These are phyloP conservation scores for Virgularia gustaviana DNA, from an alignment of 92 coral and sea anemone genomes.

Conservation along the genomic window DNA sequence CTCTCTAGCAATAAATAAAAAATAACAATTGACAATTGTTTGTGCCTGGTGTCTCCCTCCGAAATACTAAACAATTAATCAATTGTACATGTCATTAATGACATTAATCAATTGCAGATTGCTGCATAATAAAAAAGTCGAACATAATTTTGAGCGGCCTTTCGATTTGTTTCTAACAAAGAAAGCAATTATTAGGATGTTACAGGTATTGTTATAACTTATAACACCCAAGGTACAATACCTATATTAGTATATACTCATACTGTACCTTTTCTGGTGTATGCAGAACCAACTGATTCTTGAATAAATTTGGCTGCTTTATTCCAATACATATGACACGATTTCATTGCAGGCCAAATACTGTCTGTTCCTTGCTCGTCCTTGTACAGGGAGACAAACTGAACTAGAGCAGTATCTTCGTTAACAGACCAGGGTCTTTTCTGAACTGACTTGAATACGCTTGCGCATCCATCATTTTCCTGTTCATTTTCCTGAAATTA, in stretches of 20 bases:
- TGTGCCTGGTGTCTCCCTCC: too few species aligned
- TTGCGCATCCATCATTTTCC: background rate
- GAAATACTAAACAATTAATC: too few species aligned
- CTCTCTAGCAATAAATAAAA: slow-evolving; percentile 12
- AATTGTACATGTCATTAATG: too few species aligned
- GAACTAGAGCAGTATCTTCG: slow-evolving; percentile 46
- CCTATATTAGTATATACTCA: too few species aligned
- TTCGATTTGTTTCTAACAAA: too few species aligned
- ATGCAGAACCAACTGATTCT: background rate
- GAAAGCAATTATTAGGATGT: background rate
- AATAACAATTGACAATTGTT: too few species aligned
- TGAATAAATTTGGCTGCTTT: slow-evolving; percentile 10
- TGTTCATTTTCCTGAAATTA: too few species aligned
- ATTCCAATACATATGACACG: slow-evolving; percentile 21
- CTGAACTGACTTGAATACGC: background rate
- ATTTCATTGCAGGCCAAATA: slow-evolving; percentile 39
- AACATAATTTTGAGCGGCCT: too few species aligned
- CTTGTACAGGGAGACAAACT: slow-evolving; percentile 29
- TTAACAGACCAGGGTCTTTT: slow-evolving; percentile 14
- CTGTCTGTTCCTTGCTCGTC: slow-evolving; percentile 7
- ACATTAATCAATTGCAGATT: too few species aligned
- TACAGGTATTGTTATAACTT: background rate
- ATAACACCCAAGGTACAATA: background rate
- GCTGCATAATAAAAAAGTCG: too few species aligned
- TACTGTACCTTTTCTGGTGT: background rate